Evolutionary conservation across 37 sponge, comb jelly and placozoan species (phyloP).

Genomic region (Eunapius fragilis): DNA sequence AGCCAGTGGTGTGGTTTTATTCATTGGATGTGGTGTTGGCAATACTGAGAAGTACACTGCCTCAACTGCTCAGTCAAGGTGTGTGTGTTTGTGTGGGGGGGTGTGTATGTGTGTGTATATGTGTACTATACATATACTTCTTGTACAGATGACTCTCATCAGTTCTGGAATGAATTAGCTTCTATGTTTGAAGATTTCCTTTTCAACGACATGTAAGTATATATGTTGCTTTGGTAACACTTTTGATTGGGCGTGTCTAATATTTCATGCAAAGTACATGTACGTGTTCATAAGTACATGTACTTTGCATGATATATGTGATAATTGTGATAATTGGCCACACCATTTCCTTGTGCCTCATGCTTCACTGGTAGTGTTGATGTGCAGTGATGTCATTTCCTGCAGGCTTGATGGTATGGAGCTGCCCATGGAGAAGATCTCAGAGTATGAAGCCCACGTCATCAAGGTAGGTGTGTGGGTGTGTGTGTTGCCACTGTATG

Average conservation of each 20-base stretch:
- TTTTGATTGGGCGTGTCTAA: not conserved
- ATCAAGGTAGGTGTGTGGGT: conserved; percentile 69
- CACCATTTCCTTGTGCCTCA: too few species aligned
- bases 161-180: conserved; percentile 72
- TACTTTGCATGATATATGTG: too few species aligned
- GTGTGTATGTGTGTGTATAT: conserved; percentile 10
- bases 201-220: conserved; percentile 70
- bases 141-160: not conserved
- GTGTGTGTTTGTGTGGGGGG: not conserved
- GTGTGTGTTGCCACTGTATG: too few species aligned
- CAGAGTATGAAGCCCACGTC: conserved; percentile 68
- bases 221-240: not conserved
- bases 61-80: conserved; percentile 21
- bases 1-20: conserved; percentile 50
- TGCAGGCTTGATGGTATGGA: conserved; percentile 34
- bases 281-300: too few species aligned
- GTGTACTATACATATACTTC: too few species aligned
- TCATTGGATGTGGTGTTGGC: conserved; percentile 39
- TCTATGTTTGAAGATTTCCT: conserved; percentile 72
- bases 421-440: conserved; percentile 51
- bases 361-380: too few species aligned
- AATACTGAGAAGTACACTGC: conserved; percentile 37
- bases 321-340: too few species aligned
- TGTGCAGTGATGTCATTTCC: not conserved
- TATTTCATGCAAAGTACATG: too few species aligned